These are phyloP conservation scores for Microctenopoma stevenorrisi DNA, from an alignment of 2,797 vertebrate species.

Conservation along the genomic window DNA sequence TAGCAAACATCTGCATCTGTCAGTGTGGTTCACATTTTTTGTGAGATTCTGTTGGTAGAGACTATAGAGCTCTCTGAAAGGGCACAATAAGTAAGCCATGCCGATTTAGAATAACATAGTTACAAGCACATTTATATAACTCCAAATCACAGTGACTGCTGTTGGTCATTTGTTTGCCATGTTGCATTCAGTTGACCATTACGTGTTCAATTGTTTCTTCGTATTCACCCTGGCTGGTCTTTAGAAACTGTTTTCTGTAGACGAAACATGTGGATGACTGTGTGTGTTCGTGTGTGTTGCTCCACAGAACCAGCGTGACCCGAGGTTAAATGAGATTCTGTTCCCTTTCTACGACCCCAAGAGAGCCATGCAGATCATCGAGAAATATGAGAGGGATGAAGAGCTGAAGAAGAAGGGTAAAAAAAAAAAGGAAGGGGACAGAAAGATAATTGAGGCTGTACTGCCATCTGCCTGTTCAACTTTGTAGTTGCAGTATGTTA, in stretches of 20 bases:
- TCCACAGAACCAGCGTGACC: constrained; percentile 94
- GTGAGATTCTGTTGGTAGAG: constrained; percentile 17
- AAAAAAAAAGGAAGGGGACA: not conserved
- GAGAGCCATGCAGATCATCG: constrained; percentile 96
- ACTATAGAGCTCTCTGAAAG: constrained; percentile 9
- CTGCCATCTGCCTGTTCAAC: constrained; percentile 70
- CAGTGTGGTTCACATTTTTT: constrained; percentile 31
- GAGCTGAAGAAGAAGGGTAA: constrained; percentile 94
- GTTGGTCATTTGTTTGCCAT: constrained; percentile 17
- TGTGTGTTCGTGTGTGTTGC: constrained; percentile 32
- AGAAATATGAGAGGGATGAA: constrained; percentile 93
- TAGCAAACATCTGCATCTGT: constrained; percentile 30
- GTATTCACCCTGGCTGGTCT: constrained; percentile 16
- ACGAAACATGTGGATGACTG: not conserved
- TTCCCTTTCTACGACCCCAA: constrained; percentile 98
- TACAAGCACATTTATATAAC: not conserved
- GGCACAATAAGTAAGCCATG: not conserved
- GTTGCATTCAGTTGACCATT: constrained; percentile 19
- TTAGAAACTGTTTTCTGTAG: constrained; percentile 8
- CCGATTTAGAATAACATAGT: not conserved
- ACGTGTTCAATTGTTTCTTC: constrained; percentile 27
- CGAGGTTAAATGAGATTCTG: constrained; percentile 97
- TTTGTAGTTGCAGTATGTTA: constrained; percentile 28
- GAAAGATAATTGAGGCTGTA: constrained; percentile 35
- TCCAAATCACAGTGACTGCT: constrained; percentile 6